A percentile compares a stretch with the other conserved stretches of the same genome.
phyloP scores from a whole-genome alignment of 1,140 invertebrate species.

The Drosophila melanica region DNA sequence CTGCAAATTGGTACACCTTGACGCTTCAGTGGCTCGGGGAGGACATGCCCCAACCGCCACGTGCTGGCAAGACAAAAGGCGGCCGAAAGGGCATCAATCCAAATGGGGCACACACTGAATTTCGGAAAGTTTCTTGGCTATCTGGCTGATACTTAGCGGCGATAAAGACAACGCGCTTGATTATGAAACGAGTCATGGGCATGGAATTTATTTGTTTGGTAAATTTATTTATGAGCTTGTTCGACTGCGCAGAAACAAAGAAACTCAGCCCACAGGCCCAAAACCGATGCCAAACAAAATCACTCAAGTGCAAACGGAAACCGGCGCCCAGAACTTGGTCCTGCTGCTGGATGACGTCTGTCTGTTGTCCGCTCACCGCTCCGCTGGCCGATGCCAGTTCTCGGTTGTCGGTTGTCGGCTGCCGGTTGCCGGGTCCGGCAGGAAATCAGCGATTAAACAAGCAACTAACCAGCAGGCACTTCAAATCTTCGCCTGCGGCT shows the following conservation, averaged over 20 bases:
- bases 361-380: not conserved
- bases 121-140: constrained; percentile 55
- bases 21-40: constrained; percentile 68
- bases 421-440: constrained; percentile 39
- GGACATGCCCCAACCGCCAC: constrained; percentile 22
- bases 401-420: not conserved
- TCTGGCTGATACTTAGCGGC: constrained; percentile 73
- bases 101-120: not conserved
- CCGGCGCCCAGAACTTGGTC: constrained; percentile 69
- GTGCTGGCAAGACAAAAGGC: constrained; percentile 62
- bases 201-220: constrained; percentile 77
- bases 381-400: no score
- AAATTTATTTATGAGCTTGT: constrained; percentile 81
- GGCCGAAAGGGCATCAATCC: constrained; percentile 61
- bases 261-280: constrained; percentile 27
- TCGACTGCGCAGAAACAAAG: constrained; percentile 68
- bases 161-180: constrained; percentile 79
- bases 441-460: constrained; percentile 80
- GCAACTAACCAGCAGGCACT: constrained; percentile 61
- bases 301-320: constrained; percentile 79
- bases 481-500: constrained; percentile 49
- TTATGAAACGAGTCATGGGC: constrained; percentile 68
- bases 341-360: constrained; percentile 35
- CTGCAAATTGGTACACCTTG: constrained; percentile 82
- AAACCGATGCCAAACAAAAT: constrained; percentile 56